Evolutionary conservation across 2,797 vertebrate species (phyloP).

Genomic region (Cryptoblepharus egeriae): DNA sequence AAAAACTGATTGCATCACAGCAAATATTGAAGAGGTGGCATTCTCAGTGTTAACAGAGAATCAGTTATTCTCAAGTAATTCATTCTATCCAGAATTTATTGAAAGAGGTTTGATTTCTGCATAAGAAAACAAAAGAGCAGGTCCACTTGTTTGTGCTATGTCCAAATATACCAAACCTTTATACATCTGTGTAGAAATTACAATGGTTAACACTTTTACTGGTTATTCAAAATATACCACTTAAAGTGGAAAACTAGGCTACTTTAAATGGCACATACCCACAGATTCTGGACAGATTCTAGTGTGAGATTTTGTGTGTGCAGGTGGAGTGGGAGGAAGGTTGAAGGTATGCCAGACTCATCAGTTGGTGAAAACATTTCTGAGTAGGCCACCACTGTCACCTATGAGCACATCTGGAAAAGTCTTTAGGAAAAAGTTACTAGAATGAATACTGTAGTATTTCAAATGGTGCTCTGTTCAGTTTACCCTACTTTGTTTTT

Average conservation of each 20-base stretch:
- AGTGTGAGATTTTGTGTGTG: conserved; percentile 53
- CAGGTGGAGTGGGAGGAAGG: conserved; percentile 19
- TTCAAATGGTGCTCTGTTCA: conserved; percentile 77
- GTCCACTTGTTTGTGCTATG: conserved; percentile 69
- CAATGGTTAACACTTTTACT: conserved; percentile 52
- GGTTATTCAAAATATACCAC: conserved; percentile 57
- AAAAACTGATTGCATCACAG: conserved; percentile 71
- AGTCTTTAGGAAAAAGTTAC: conserved; percentile 65
- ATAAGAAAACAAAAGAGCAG: conserved; percentile 58
- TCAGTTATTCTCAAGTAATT: conserved; percentile 62
- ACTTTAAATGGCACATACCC: conserved; percentile 68
- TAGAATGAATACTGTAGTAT: conserved; percentile 68
- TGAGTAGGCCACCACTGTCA: conserved; percentile 75
- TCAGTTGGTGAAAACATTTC: conserved; percentile 65
- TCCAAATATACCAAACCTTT: conserved; percentile 69
- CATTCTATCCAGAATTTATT: conserved; percentile 64
- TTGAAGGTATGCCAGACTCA: conserved; percentile 45
- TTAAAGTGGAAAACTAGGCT: conserved; percentile 66
- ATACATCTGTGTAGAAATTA: conserved; percentile 61
- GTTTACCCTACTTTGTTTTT: conserved; percentile 71
- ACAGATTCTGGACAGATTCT: conserved; percentile 62
- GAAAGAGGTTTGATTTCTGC: conserved; percentile 62
- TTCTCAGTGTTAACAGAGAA: conserved; percentile 62
- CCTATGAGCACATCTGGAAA: conserved; percentile 68
- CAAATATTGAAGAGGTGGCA: conserved; percentile 57